A percentile compares a stretch with the other conserved stretches of the same genome.
Conservation (phyloP, 2,888 invertebrate species). For the Temnothorax rugatulus region DNA sequence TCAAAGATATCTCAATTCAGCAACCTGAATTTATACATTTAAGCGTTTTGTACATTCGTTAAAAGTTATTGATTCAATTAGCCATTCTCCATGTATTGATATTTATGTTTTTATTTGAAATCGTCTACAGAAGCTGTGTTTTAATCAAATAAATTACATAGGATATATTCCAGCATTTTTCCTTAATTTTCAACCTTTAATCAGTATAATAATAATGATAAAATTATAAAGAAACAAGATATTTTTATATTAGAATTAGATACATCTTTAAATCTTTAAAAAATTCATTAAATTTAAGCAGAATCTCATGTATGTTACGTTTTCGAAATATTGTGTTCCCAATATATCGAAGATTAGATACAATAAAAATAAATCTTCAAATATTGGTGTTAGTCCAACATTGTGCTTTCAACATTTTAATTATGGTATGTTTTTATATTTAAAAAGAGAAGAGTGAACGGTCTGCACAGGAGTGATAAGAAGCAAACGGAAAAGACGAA, state of each 20-base stretch:
- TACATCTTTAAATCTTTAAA: background rate
- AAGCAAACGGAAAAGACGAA: background rate
- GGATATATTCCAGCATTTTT: background rate
- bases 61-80: conserved; percentile 19
- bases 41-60: background rate
- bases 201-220: background rate
- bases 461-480: background rate
- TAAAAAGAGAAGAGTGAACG: background rate
- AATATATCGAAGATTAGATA: background rate
- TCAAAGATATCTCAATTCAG: background rate
- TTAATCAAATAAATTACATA: background rate
- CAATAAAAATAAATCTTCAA: background rate
- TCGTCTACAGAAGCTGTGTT: background rate
- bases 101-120: conserved; percentile 1
- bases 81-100: background rate
- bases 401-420: background rate
- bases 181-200: background rate
- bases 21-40: conserved; percentile 12
- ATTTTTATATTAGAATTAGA: background rate
- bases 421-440: background rate
- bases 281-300: background rate
- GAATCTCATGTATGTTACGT: background rate
- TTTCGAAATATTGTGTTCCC: background rate
- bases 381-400: background rate
- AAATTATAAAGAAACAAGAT: background rate